phyloP scores from a whole-genome alignment of 2,113 vertebrate species.

The Ptilonorhynchus violaceus region DNA sequence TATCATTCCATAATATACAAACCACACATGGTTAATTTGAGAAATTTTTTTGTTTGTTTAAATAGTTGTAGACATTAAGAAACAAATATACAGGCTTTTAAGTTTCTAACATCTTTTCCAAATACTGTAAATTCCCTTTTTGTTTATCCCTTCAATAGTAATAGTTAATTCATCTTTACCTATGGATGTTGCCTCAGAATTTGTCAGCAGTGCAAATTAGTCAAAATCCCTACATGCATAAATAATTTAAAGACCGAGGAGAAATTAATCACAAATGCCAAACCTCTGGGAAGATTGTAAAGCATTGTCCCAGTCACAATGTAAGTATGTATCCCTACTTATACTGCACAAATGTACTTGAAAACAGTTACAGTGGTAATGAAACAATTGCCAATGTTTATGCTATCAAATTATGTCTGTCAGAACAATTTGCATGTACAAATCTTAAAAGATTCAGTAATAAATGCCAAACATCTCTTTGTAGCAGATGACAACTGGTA shows the following conservation, averaged over 20 bases:
- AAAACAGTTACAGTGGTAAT: not conserved
- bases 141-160: not conserved
- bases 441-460: constrained; percentile 4
- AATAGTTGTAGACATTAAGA: not conserved
- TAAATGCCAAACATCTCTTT: not conserved
- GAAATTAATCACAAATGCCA: not conserved
- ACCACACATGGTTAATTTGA: not conserved
- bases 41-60: not conserved
- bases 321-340: not conserved
- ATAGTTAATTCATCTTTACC: not conserved
- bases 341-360: not conserved
- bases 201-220: not conserved
- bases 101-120: not conserved
- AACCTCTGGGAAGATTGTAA: not conserved
- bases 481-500: not conserved
- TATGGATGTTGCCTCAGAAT: not conserved
- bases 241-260: not conserved
- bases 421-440: not conserved
- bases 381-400: constrained; percentile 9
- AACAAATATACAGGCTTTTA: not conserved
- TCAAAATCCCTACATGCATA: not conserved
- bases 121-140: not conserved
- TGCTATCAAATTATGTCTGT: constrained; percentile 14
- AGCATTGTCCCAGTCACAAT: not conserved
- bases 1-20: not conserved